These are phyloP conservation scores for Microhierax caerulescens DNA, from an alignment of 2,797 vertebrate species.

Conservation along the genomic window DNA sequence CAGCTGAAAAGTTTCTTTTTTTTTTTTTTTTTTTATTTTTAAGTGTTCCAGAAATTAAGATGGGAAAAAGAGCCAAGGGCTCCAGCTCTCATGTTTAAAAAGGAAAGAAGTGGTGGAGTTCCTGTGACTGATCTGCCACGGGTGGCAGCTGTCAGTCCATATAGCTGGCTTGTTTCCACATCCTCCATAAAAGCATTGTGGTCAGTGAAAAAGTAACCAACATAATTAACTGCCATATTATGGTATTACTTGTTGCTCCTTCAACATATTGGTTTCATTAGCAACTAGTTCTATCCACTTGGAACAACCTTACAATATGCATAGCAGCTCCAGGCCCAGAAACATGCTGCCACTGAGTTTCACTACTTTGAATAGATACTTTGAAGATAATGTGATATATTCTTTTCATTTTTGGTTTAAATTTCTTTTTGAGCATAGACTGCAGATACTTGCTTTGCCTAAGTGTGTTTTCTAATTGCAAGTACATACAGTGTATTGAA, in stretches of 20 bases:
- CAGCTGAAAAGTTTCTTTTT: not conserved
- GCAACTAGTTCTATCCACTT: not conserved
- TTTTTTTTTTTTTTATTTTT: not conserved
- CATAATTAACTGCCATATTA: not conserved
- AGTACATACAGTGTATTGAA: not conserved
- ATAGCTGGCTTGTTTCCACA: not conserved
- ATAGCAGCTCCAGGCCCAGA: not conserved
- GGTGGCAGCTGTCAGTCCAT: not conserved
- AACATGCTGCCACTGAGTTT: rapidly evolving
- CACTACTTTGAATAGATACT: not conserved
- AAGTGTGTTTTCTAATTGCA: not conserved
- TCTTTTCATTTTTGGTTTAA: not conserved
- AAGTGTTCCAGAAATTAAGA: not conserved
- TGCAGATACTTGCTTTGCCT: not conserved
- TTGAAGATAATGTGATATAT: not conserved
- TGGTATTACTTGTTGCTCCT: not conserved
- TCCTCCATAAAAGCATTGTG: not conserved
- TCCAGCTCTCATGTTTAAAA: not conserved
- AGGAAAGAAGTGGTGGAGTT: not conserved
- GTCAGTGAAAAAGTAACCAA: not conserved
- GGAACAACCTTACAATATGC: not conserved
- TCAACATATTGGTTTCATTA: not conserved
- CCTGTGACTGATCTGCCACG: not conserved
- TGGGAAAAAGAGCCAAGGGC: not conserved
- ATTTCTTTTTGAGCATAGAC: not conserved